phyloP scores from a whole-genome alignment of 2,888 invertebrate species.

The Agapostemon virescens region DNA sequence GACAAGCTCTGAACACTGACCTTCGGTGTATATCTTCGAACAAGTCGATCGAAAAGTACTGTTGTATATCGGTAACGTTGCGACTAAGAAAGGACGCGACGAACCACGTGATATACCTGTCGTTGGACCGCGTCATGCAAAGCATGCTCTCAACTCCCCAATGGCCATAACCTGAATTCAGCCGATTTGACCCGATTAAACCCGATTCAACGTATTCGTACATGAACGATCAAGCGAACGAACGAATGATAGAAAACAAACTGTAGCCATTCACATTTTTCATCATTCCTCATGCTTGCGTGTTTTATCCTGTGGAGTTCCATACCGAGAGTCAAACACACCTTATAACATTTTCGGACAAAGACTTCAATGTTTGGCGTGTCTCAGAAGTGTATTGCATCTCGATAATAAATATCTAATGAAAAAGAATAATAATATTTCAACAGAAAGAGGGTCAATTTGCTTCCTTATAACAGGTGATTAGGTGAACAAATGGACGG shows the following conservation, averaged over 20 bases:
- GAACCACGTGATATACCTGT: conserved; percentile 73
- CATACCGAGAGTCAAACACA: not conserved
- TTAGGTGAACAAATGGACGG: conserved; percentile 32
- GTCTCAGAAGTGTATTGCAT: conserved; percentile 20
- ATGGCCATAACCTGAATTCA: conserved; percentile 72
- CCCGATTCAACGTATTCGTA: conserved; percentile 47
- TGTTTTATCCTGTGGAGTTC: conserved; percentile 3
- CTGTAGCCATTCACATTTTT: conserved; percentile 54
- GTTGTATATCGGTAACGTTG: conserved; percentile 42
- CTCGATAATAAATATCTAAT: conserved; percentile 3
- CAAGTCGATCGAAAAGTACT: conserved; percentile 38
- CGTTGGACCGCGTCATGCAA: conserved; percentile 66
- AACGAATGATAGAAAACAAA: conserved; percentile 59
- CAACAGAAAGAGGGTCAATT: conserved; percentile 8
- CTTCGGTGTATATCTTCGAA: conserved; percentile 9
- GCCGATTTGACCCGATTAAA: conserved; percentile 57
- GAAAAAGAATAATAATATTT: conserved; percentile 24
- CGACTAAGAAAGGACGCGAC: conserved; percentile 56
- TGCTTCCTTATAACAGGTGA: conserved; percentile 41
- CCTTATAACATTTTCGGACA: not conserved
- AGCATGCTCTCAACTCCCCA: conserved; percentile 66
- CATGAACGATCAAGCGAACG: conserved; percentile 38
- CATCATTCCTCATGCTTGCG: conserved; percentile 23
- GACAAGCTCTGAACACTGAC: conserved; percentile 41
- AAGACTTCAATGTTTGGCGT: conserved; percentile 16